These are phyloP conservation scores for Sparidentex hasta DNA, from an alignment of 2,797 vertebrate genomes.

Conservation along the genomic window DNA sequence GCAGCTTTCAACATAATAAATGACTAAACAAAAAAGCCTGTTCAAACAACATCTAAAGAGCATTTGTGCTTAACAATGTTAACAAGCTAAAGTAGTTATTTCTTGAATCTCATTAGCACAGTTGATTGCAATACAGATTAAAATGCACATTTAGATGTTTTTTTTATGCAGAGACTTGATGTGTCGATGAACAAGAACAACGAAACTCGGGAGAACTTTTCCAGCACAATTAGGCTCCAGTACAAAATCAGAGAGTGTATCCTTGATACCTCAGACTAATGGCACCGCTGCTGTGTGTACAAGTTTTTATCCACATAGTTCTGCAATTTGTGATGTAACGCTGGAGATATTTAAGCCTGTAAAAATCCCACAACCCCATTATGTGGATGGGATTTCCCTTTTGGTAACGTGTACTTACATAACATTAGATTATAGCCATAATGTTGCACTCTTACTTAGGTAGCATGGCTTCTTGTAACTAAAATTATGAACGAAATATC, in stretches of 20 bases:
- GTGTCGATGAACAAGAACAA: neutral
- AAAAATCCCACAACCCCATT: slow-evolving; percentile 26
- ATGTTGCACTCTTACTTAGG: neutral
- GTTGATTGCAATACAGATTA: neutral
- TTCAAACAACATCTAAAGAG: neutral
- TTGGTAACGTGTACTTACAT: slow-evolving; percentile 13
- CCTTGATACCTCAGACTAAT: slow-evolving; percentile 5
- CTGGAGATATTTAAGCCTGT: slow-evolving; percentile 10
- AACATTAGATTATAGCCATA: slow-evolving; percentile 19
- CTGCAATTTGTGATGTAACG: slow-evolving; percentile 9
- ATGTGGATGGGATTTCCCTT: slow-evolving; percentile 42
- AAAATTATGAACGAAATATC: neutral
- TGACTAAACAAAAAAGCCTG: neutral
- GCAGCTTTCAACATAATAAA: slow-evolving; percentile 4
- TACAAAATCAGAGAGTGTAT: neutral
- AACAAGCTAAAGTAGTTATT: neutral
- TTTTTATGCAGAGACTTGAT: neutral
- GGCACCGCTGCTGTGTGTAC: slow-evolving; percentile 20
- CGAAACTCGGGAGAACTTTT: neutral
- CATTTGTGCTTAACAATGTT: neutral
- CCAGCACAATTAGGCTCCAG: neutral
- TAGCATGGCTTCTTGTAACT: neutral
- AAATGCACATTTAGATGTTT: neutral
- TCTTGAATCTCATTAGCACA: neutral
- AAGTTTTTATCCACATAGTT: slow-evolving; percentile 31